Evolutionary conservation across 2,888 invertebrate species (phyloP).

Genomic region (Drosophila villosipedis): DNA sequence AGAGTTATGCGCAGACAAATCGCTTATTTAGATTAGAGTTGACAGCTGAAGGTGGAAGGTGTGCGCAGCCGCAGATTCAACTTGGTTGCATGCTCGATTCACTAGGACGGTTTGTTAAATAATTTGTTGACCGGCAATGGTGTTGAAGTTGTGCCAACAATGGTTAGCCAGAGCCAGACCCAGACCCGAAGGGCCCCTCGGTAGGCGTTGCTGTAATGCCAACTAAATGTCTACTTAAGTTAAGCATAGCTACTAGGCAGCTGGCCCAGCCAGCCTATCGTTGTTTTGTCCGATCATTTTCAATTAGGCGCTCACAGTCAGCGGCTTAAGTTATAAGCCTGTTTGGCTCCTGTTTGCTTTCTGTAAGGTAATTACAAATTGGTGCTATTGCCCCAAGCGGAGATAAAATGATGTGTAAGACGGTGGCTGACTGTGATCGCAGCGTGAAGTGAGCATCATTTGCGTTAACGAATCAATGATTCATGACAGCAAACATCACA

Average conservation of each 20-base stretch:
- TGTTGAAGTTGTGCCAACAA: slow-evolving; percentile 54
- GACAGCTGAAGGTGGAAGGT: slow-evolving; percentile 52
- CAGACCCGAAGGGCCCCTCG: background rate
- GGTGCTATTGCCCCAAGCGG: slow-evolving; percentile 4
- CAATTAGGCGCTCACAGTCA: slow-evolving; percentile 54
- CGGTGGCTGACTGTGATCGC: slow-evolving; percentile 43
- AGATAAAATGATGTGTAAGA: slow-evolving; percentile 48
- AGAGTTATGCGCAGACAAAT: slow-evolving; percentile 74
- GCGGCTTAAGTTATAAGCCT: slow-evolving; percentile 27
- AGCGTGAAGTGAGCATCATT: slow-evolving; percentile 6
- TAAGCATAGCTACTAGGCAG: slow-evolving; percentile 40
- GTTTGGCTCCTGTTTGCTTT: background rate
- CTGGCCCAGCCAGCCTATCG: slow-evolving; percentile 11
- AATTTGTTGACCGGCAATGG: slow-evolving; percentile 26
- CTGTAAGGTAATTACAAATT: slow-evolving; percentile 39
- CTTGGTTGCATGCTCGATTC: slow-evolving; percentile 49
- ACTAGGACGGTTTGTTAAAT: slow-evolving; percentile 25
- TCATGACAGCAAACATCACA: slow-evolving; percentile 20
- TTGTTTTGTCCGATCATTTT: slow-evolving; percentile 63
- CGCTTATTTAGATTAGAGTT: slow-evolving; percentile 75
- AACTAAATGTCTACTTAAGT: slow-evolving; percentile 69
- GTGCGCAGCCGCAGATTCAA: slow-evolving; percentile 29
- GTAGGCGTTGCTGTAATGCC: slow-evolving; percentile 57
- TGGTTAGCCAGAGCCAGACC: slow-evolving; percentile 18
- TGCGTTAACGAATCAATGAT: slow-evolving; percentile 43